Evolutionary conservation across 2,888 invertebrate species (phyloP), one percentile per base, ranked within the genome.

Genomic region (Campoplex capitator): DNA sequence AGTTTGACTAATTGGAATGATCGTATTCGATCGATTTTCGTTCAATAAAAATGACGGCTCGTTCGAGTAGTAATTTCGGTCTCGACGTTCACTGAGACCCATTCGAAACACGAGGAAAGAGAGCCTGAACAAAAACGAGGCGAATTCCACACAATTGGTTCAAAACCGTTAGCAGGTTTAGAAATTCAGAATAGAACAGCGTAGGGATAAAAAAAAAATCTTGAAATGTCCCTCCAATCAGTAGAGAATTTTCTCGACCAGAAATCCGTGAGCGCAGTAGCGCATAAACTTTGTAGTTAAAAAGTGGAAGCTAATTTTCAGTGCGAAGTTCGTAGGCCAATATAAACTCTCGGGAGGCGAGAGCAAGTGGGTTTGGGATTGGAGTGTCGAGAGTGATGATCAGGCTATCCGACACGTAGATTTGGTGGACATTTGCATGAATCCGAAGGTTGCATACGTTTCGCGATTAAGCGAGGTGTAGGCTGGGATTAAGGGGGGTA

Each of bases 391-490:
- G 35, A 13, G 38, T 70, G 54, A 32, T 67, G 42, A 67, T 45
- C 56, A 42, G 75, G 54, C 1, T 35, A 45, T 76, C 71, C 54
- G 67, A 84, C 79, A 74, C 48, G 79, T 35, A 58, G 35, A 79
- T 70, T 65, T 71, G 32, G 58, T 45, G 65, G 38, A 70, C 71
- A 77, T 82, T 85, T 77, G 73, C 73, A 77, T 68, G 67, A 76
- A 77, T 71, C 67, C 76, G 71, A 71, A 28, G 76, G 84, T 67
- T 77, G 71, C 85, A 76, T 58, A 38, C 67, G 77, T 38, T 67
- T 78, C 54, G 56, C 82, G 67, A 85, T 85, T 85, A 85, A 82
- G 82, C 38, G 54, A 62, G 54, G 75, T 23, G n/a, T 45, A 54
- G 28, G 56, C 18, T 62, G 42, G 42, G 16, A 18, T 28, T n/a